Evolutionary conservation across 2,797 vertebrate species (phyloP), one percentile per base, ranked within the genome.

Genomic region (Argya squamiceps): DNA sequence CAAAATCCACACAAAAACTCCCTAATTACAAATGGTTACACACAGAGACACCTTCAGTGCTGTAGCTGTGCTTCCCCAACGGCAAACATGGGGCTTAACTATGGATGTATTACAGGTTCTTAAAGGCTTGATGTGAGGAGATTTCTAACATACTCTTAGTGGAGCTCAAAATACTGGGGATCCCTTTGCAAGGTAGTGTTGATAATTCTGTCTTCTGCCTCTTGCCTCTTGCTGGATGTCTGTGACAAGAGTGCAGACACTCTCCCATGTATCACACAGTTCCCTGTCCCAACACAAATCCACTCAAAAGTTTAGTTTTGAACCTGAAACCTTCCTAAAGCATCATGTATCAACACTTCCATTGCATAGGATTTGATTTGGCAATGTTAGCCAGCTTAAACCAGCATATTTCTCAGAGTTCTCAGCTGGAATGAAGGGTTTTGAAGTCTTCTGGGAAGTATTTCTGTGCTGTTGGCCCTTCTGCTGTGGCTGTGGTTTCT

Each of bases 31-130:
- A 60, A n/a, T 43, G 15, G 3, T 41, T 60, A 9, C 46, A 79
- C 70, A 27, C 20, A 58, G 8, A 68, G 49, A 52, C 82, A 22
- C 68, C 26, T 44, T 64, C 50, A 39, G 14, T 29, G 37, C 29
- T 77, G 20, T 21, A 32, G 12, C 59, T 53, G 26, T 44, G 41
- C 53, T 83, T 64, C 41, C 32, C 29, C 32, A 24, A 0, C 37
- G 63, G 30, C 26, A 63, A 52, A 30, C 18, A 3, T 24, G n/a
- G 39, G 16, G 13, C 11, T 26, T 29, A 68, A 21, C 30, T 65
- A 0, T 12, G 27, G 36, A 2, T 12, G 0, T n/a, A 23, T 30
- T 20, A 17, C 16, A 70, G 24, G 34, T 43, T 39, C n/a, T 68
- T 68, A 32, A 59, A 71, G 52, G 26, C 43, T 76, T 46, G 32